Base-by-base conservation (phyloP, 2,888 invertebrate genomes). In the Drosophila tripunctata region DNA sequence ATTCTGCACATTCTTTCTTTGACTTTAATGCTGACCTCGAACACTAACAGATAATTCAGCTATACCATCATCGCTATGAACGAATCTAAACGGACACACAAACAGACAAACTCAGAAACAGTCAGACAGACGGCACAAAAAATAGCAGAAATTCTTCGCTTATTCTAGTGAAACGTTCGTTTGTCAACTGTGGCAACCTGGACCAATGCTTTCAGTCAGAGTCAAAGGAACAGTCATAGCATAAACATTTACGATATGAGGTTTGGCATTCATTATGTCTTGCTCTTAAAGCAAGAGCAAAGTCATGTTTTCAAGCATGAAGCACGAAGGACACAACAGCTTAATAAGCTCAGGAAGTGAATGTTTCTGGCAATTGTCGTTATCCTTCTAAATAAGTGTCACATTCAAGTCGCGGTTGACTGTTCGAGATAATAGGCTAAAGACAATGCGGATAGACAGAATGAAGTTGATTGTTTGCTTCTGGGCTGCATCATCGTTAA, bases 161-260 rank as follows among this genome's bases (percentile, higher is more conserved):
- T 21, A 19, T 17, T 33, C 36, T 14, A 55, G 50, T 52, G 51
- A 62, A 62, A 45, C 10, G 24, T 51, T 24, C 43, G 38, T 58
- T 48, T 54, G 58, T 31, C 61, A 17, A 69, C 56, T 60, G 22
- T 35, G 36, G 44, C 78, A 55, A 40, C 47, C 38, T 27, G 14
- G 38, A 19, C 12, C 27, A 45, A 24, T 50, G 22, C 54, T 14
- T 22, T 21, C 21, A 12, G 21, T 21, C 7, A 15, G n/a, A 27
- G 48, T 15, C 15, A 15, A 4, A 27, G 47, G 7, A 22, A 41
- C 10, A 24, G 12, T 22, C 48, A 19, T 8, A 21, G 45, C 69
- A 76, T 79, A 63, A 67, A 83, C 74, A 73, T 80, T 73, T 69
- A 83, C 66, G 65, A 78, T 77, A 74, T 47, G 64, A 33, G n/a